Percentiles rank a stretch among this genome's conserved stretches.
These are phyloP conservation scores for Phacellophora camtschatica DNA, from an alignment of 30 jellyfish, hydroid and myxozoan genomes.

Conservation along the genomic window DNA sequence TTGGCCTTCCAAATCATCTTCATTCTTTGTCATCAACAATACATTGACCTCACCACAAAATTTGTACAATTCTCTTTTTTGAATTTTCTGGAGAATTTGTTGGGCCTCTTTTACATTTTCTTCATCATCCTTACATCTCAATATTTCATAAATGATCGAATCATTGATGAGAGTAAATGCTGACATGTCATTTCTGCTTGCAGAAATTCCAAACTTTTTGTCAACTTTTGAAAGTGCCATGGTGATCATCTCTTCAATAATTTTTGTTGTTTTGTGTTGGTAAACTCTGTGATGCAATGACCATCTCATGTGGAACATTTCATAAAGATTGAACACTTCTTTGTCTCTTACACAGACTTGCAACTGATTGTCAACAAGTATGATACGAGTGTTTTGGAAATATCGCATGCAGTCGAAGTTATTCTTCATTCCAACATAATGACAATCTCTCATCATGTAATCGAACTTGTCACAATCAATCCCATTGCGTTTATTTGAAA, in stretches of 20 bases:
- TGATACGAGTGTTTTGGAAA: constrained; percentile 50
- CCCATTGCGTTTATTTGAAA: constrained; percentile 70
- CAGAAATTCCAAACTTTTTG: constrained; percentile 33
- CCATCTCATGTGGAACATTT: constrained; percentile 83
- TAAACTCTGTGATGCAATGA: constrained; percentile 77
- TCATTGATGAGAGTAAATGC: constrained; percentile 57
- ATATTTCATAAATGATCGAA: constrained; percentile 60
- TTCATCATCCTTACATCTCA: constrained; percentile 15
- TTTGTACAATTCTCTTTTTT: constrained; percentile 42
- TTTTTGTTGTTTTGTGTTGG: constrained; percentile 71
- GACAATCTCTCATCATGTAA: constrained; percentile 74
- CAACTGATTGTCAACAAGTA: constrained; percentile 65
- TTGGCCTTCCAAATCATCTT: neutral
- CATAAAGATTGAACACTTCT: constrained; percentile 62
- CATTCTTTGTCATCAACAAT: neutral
- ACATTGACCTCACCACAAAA: constrained; percentile 73
- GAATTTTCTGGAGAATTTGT: constrained; percentile 7
- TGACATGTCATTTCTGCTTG: constrained; percentile 40
- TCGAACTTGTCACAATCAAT: constrained; percentile 86
- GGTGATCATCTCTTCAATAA: constrained; percentile 65
- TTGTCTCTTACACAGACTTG: constrained; percentile 73
- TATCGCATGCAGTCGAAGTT: constrained; percentile 67
- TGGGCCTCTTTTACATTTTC: constrained; percentile 24
- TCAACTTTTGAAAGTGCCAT: constrained; percentile 75
- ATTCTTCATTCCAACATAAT: constrained; percentile 55